Base-by-base conservation (phyloP, 64 coral and sea anemone species). In the Anthopleura sola region DNA sequence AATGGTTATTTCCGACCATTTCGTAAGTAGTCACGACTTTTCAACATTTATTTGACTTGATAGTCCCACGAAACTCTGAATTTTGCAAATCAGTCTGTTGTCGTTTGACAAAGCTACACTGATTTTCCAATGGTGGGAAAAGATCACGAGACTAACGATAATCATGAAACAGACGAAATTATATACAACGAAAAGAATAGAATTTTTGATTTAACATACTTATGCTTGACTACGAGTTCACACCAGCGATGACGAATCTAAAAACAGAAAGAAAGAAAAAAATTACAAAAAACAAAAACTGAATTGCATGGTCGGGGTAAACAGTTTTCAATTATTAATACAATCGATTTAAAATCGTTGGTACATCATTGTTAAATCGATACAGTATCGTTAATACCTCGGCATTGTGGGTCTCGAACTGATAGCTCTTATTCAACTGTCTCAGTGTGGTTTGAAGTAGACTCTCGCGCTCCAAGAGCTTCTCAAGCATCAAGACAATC, bases 201-300 rank as follows among this genome's bases (percentile, higher is more conserved):
- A 62, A n/a, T 62, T 62, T n/a, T 23, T 9, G 7, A 26, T 62
- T 62, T n/a, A 17, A 83, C 84, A 78, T 91, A 95, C 97, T 92
- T 99, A 75, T 99, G 92, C 78, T 99, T 99, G 15, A 99, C 97
- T 32, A 99, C 86, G 19, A 99, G 97, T 86, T 99, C 97, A 89
- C 97, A 99, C 97, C 97, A 99, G 69, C 97, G 90, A 87, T 99
- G 97, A 64, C 97, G 92, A 90, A 99, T 91, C 97, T 99, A 75
- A 58, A 23, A 85, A 78, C 85, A 80, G 18, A 39, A 5, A 89
- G 38, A 13, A 75, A 24, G 37, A 3, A 78, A 75, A 34, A 78
- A 38, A 55, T 1, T 0, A 19, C 3, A 47, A 77, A 37, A 21
- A 77, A 11, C 36, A 3, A 37, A 28, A 77, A 37, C 2, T 77